A percentile compares a stretch with the other conserved stretches of the same genome.
These are phyloP conservation scores for Tetramorium bicarinatum DNA, from an alignment of 2,888 invertebrate genomes.

Conservation along the genomic window DNA sequence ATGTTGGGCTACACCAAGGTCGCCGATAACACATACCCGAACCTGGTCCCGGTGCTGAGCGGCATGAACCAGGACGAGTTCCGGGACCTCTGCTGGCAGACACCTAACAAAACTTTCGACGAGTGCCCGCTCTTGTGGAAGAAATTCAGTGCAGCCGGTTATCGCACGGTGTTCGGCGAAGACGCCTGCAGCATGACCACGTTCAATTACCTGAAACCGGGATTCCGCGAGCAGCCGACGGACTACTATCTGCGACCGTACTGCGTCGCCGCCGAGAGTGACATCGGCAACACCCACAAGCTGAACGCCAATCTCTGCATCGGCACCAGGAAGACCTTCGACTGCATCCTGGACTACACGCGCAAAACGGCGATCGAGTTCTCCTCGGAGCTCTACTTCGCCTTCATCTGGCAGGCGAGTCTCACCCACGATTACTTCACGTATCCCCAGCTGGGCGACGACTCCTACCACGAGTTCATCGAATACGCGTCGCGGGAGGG, in stretches of 20 bases:
- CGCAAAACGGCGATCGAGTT: slow-evolving; percentile 89
- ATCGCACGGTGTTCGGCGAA: slow-evolving; percentile 93
- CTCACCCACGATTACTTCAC: slow-evolving; percentile 95
- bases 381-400: slow-evolving; percentile 90
- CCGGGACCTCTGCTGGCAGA: slow-evolving; percentile 90
- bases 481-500: slow-evolving; percentile 86
- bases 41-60: slow-evolving; percentile 93
- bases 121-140: slow-evolving; percentile 95
- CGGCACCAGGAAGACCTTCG: slow-evolving; percentile 90
- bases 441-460: slow-evolving; percentile 92
- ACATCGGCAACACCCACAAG: slow-evolving; percentile 89
- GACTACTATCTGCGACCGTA: slow-evolving; percentile 95
- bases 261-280: slow-evolving; percentile 90
- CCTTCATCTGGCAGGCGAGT: slow-evolving; percentile 94
- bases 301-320: slow-evolving; percentile 91
- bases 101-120: slow-evolving; percentile 89
- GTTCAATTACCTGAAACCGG: slow-evolving; percentile 93
- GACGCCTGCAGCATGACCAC: slow-evolving; percentile 93
- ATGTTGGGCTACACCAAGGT: slow-evolving; percentile 97
- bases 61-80: slow-evolving; percentile 91
- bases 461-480: slow-evolving; percentile 89
- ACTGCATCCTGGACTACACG: slow-evolving; percentile 91
- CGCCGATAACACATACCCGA: slow-evolving; percentile 97
- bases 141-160: slow-evolving; percentile 91
- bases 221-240: slow-evolving; percentile 93